Conservation (phyloP, 2,888 invertebrate species). For the Philopedon plagiatum region DNA sequence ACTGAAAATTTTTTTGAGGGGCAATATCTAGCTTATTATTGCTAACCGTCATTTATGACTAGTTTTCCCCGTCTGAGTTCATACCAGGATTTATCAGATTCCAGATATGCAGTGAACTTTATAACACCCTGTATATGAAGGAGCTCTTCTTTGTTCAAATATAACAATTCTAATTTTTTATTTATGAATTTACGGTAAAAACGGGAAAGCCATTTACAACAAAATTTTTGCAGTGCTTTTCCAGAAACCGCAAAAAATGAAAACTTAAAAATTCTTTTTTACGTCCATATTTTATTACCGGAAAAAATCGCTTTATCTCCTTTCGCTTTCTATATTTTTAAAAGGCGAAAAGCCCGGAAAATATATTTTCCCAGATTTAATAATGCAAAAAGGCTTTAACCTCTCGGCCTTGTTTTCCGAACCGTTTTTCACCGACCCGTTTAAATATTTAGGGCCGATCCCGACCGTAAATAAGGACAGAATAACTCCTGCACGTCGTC, state of each 20-base stretch:
- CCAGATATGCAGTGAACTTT: too few relatives aligned
- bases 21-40: too few relatives aligned
- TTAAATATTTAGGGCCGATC: slow-evolving; percentile 20
- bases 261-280: neutral
- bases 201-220: too few relatives aligned
- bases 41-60: too few relatives aligned
- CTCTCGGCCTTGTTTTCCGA: slow-evolving; percentile 20
- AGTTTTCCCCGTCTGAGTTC: too few relatives aligned
- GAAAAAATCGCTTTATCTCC: slow-evolving; percentile 11
- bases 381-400: slow-evolving; percentile 27
- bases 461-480: slow-evolving; percentile 16
- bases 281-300: neutral
- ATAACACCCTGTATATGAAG: too few relatives aligned
- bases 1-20: too few relatives aligned
- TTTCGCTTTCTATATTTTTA: slow-evolving; percentile 10
- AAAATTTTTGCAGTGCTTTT: too few relatives aligned
- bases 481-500: neutral
- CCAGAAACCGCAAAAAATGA: neutral
- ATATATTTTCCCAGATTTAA: slow-evolving; percentile 21
- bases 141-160: too few relatives aligned
- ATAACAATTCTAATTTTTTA: too few relatives aligned
- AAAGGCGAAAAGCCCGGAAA: slow-evolving; percentile 23
- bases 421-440: slow-evolving; percentile 19
- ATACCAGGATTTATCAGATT: too few relatives aligned
- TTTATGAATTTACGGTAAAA: too few relatives aligned